Conservation (phyloP, 2,797 vertebrate genomes). For the Sebastiscus albofasciatus region DNA sequence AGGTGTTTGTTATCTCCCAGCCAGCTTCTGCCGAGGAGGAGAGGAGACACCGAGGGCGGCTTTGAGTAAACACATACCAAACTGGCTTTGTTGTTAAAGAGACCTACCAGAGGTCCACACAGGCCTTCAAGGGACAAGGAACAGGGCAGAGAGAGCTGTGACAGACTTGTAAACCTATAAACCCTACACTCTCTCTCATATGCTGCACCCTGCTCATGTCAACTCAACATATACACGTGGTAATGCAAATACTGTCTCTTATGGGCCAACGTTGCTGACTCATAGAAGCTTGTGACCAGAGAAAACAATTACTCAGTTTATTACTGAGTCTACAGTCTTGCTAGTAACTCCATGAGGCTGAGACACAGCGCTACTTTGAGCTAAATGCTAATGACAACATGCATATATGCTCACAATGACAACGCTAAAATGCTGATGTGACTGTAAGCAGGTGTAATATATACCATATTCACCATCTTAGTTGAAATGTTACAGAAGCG, state of each 20-base stretch:
- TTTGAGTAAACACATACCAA: constrained; percentile 53
- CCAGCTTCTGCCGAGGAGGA: constrained; percentile 28
- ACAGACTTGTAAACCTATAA: background rate
- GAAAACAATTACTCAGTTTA: background rate
- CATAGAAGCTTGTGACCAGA: background rate
- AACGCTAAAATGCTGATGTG: background rate
- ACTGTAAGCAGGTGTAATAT: background rate
- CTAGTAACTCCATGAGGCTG: background rate
- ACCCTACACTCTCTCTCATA: background rate
- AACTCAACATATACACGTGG: background rate
- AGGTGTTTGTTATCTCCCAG: constrained; percentile 49
- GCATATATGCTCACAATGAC: background rate
- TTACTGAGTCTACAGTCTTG: background rate
- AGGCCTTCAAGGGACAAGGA: constrained; percentile 15
- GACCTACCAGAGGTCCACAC: constrained; percentile 9
- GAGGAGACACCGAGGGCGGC: constrained; percentile 25
- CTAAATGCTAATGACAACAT: background rate
- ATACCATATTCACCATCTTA: background rate
- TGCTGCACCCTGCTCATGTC: background rate
- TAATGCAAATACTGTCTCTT: too few species aligned
- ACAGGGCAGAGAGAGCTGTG: background rate
- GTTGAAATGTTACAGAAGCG: background rate
- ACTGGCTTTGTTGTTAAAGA: constrained; percentile 43
- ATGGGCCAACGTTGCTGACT: background rate
- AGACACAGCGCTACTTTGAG: background rate